Base-by-base conservation (phyloP, 1,140 invertebrate species). In the Plodia interpunctella region DNA sequence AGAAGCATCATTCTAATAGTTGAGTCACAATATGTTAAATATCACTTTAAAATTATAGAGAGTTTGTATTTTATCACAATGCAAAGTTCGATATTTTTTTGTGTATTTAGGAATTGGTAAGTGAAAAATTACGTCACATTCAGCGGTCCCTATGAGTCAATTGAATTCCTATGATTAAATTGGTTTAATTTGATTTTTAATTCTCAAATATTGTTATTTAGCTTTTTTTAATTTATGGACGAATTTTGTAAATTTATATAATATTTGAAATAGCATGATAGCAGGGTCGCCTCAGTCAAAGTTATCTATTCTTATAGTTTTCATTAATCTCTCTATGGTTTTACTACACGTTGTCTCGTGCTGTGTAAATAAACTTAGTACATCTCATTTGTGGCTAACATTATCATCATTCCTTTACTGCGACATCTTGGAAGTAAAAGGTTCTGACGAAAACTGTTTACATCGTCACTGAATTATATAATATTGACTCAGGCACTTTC, bases 1-100 rank as follows among this genome's bases (percentile, higher is more conserved):
- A 80, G 72, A 69, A 57, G 64, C 63, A 60, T 66, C 75, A 72
- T 63, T 35, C 56, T 77, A 71, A 73, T 70, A 70, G 15, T 61
- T 53, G 65, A 70, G 79, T 76, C 76, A 76, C 74, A 82, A 71
- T 80, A 70, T 78, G 62, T 70, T 5, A 18, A 21, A 53, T 25
- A 51, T 60, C 18, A 44, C 21, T 49, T 63, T 63, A 59, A 53
- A 35, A 10, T 50, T 20, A 28, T 15, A 18, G 3, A 25, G 38
- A 50, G 17, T 53, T 25, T 53, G 0, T 53, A 0, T 11, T n/a
- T n/a, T 25, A 25, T 53, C 13, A 25, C 10, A 53, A 25, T 21
- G 2, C 13, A 53, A 21, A 53, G 10, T 51, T 11, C 5, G n/a
- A 51, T 51, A 51, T 18, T 17, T 49, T 10, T 21, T 51, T 19